These are phyloP conservation scores for Bostrychus sinensis DNA, from an alignment of 2,113 vertebrate species.

Conservation along the genomic window DNA sequence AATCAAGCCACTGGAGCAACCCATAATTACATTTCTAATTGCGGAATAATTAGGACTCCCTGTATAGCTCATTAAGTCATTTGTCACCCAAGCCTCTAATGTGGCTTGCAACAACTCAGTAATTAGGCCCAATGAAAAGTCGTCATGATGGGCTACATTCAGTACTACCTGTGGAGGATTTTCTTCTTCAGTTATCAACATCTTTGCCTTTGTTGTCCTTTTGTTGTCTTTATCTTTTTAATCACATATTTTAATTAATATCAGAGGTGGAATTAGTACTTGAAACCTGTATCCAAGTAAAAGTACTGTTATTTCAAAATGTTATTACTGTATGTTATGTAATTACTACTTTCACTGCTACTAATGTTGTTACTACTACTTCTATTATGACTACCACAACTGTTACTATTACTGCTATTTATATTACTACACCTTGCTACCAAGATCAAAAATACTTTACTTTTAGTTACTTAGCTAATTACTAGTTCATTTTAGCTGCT, in stretches of 20 bases:
- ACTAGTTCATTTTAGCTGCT: no score
- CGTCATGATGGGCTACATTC: constrained; percentile 33
- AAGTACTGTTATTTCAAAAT: no score
- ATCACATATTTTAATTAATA: background rate
- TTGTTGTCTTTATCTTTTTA: background rate
- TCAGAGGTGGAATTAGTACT: no score
- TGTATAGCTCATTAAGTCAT: constrained; percentile 75
- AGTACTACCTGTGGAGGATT: constrained; percentile 24
- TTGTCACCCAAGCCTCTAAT: constrained; percentile 75
- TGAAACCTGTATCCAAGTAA: no score
- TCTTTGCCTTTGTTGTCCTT: background rate
- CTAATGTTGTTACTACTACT: no score
- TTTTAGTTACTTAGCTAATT: no score
- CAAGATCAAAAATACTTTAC: no score
- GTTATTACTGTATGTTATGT: no score
- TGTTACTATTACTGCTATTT: no score
- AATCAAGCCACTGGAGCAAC: constrained; percentile 51
- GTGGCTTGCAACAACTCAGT: constrained; percentile 71
- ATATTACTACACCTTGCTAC: no score
- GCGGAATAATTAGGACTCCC: constrained; percentile 78
- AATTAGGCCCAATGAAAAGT: constrained; percentile 68
- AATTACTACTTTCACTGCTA: no score
- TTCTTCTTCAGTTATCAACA: background rate
- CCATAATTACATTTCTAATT: constrained; percentile 81
- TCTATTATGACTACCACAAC: no score